Evolutionary conservation across 2,888 invertebrate species (phyloP).

Genomic region (Pseudanteris insignis): DNA sequence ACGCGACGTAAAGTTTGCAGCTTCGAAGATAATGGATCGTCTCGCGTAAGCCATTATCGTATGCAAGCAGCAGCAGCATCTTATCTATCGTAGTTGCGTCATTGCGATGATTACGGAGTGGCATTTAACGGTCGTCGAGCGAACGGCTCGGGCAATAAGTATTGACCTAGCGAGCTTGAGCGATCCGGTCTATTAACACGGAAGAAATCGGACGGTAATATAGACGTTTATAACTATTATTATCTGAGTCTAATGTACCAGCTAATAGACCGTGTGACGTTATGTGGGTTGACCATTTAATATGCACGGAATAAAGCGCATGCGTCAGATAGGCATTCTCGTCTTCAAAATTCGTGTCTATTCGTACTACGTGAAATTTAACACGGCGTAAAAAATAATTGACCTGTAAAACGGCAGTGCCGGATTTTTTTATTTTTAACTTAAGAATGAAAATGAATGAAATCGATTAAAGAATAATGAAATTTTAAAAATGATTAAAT

Average conservation of each 20-base stretch:
- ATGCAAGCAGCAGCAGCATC: slow-evolving; percentile 22
- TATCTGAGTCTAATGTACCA: slow-evolving; percentile 41
- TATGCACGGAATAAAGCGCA: slow-evolving; percentile 34
- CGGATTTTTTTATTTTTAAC: too few relatives aligned
- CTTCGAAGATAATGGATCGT: slow-evolving; percentile 21
- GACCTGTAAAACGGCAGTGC: too few relatives aligned
- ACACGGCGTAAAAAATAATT: too few relatives aligned
- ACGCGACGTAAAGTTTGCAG: too few relatives aligned
- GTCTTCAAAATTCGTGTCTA: too few relatives aligned
- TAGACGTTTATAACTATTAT: slow-evolving; percentile 46
- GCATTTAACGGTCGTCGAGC: slow-evolving; percentile 14
- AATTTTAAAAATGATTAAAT: too few relatives aligned
- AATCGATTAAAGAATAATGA: too few relatives aligned
- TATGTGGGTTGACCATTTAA: slow-evolving; percentile 40
- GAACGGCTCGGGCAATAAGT: slow-evolving; percentile 16
- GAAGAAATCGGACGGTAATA: slow-evolving; percentile 32
- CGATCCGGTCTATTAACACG: too few relatives aligned
- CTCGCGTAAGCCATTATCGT: slow-evolving; percentile 12
- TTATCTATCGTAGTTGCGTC: slow-evolving; percentile 33
- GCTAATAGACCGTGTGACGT: slow-evolving; percentile 42
- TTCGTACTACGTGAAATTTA: too few relatives aligned
- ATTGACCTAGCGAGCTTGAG: slow-evolving; percentile 14
- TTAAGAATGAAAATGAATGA: too few relatives aligned
- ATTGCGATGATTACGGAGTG: slow-evolving; percentile 17
- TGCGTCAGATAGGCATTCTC: slow-evolving; percentile 40